Conservation (phyloP, 1,140 invertebrate genomes). For the Eupristina koningsbergeri region DNA sequence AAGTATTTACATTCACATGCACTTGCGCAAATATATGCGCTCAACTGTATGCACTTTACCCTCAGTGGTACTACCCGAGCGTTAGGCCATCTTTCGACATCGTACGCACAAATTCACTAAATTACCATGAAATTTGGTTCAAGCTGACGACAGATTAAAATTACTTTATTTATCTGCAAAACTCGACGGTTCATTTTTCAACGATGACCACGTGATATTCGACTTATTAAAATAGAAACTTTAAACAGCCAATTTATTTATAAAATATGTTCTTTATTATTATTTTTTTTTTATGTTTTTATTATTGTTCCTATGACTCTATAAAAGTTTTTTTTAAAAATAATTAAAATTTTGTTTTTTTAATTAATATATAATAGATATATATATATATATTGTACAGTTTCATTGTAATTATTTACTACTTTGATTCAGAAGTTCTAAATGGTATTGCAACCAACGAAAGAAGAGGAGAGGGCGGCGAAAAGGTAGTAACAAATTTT, state of each 20-base stretch:
- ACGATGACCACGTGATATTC: no score
- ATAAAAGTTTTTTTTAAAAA: no score
- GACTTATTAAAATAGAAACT: no score
- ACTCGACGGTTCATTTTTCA: no score
- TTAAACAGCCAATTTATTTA: no score
- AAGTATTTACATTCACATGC: not conserved
- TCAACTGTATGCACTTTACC: not conserved
- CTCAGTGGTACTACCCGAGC: not conserved
- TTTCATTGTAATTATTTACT: conserved; percentile 51
- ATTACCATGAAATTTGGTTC: not conserved
- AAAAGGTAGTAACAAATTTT: conserved; percentile 78
- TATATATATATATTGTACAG: no score
- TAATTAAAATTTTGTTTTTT: no score
- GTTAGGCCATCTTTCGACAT: not conserved
- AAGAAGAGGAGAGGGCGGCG: conserved; percentile 86
- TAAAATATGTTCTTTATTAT: no score
- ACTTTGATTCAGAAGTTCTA: conserved; percentile 83
- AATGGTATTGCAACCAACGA: conserved; percentile 84
- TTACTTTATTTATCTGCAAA: not conserved
- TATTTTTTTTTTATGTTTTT: no score
- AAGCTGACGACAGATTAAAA: not conserved
- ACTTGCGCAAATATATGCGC: not conserved
- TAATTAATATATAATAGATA: no score
- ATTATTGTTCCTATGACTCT: no score
- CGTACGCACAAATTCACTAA: not conserved